Conservation (phyloP, 2,888 invertebrate genomes). For the Nomada ferruginata region DNA sequence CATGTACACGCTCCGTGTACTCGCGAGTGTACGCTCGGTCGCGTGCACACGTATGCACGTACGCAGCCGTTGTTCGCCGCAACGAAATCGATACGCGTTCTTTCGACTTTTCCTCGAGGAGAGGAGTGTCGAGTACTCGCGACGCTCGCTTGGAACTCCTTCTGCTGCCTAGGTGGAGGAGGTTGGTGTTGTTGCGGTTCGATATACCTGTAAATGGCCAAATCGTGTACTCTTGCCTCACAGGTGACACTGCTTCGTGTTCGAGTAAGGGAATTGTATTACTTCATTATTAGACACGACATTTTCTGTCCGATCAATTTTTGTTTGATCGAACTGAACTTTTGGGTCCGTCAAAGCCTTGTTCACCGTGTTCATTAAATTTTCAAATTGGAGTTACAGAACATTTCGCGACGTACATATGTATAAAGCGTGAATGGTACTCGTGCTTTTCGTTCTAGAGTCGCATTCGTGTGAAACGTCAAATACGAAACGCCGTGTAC, state of each 20-base stretch:
- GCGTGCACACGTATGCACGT: not conserved
- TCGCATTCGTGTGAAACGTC: too few species aligned
- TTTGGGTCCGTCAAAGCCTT: too few species aligned
- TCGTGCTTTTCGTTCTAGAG: too few species aligned
- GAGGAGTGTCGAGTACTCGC: not conserved
- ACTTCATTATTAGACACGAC: too few species aligned
- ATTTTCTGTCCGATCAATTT: too few species aligned
- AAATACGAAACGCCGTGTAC: too few species aligned
- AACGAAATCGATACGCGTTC: slow-evolving; percentile 66
- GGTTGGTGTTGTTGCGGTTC: not conserved
- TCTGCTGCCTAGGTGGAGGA: not conserved
- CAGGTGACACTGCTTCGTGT: not conserved
- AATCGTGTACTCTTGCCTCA: not conserved
- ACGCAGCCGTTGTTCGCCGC: slow-evolving; percentile 47
- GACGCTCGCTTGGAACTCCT: not conserved
- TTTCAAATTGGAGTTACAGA: too few species aligned
- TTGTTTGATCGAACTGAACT: too few species aligned
- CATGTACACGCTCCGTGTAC: slow-evolving; percentile 27
- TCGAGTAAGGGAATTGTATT: too few species aligned
- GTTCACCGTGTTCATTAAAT: too few species aligned
- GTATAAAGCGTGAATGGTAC: too few species aligned
- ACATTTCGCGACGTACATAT: too few species aligned
- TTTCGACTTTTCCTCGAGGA: slow-evolving; percentile 52
- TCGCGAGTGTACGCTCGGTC: slow-evolving; percentile 3
- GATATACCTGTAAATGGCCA: not conserved